These are phyloP conservation scores for Ephydatia muelleri DNA, from an alignment of 37 sponge, comb jelly and placozoan species.

Conservation along the genomic window DNA sequence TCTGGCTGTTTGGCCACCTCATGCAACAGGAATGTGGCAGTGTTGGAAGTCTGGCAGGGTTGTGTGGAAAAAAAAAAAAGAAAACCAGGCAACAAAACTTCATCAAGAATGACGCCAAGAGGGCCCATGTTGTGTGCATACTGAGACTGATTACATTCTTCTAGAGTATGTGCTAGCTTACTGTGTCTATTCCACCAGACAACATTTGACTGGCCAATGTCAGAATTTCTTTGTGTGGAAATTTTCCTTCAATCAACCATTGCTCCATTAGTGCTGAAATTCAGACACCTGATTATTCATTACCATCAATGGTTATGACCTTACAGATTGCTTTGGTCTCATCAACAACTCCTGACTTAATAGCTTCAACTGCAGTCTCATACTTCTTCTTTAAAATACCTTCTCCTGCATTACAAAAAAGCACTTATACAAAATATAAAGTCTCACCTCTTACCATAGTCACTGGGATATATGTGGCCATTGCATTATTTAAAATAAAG, in stretches of 20 bases:
- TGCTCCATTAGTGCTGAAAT: no score
- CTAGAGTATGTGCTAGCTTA: constrained; percentile 7
- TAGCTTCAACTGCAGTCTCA: no score
- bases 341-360: no score
- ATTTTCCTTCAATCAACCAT: constrained; percentile 42
- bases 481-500: neutral
- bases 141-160: neutral
- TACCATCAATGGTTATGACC: neutral
- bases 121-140: no score
- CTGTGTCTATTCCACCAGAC: constrained; percentile 51
- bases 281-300: neutral
- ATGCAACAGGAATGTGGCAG: constrained; percentile 41
- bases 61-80: no score
- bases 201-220: constrained; percentile 23
- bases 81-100: no score
- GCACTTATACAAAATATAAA: no score
- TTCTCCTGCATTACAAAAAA: neutral
- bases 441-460: no score
- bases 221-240: constrained; percentile 8
- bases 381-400: neutral
- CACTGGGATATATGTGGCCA: no score
- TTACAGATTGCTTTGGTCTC: constrained; percentile 19
- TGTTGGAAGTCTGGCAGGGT: neutral
- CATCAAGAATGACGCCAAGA: no score
- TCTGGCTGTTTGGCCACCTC: constrained; percentile 37